Base-by-base conservation (phyloP, 2,888 invertebrate species). In the Meiosimyza decipiens region DNA sequence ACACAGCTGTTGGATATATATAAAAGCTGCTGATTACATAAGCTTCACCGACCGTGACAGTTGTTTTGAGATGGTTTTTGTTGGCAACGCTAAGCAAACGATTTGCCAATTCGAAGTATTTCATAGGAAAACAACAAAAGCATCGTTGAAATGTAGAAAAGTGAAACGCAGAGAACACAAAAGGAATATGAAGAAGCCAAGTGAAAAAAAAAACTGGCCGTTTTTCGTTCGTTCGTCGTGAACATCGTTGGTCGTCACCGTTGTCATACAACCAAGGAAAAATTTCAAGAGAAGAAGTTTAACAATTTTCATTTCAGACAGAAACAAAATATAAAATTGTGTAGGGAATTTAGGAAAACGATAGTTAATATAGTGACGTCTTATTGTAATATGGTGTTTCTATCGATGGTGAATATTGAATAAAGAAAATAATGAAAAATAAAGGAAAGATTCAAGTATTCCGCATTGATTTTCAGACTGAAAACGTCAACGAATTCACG, bases 381-480 rank as follows among this genome's bases (percentile, higher is more conserved):
- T 47, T 68, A 9, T 7, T 9, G 40, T 40, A 9, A 40, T 40
- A 9, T 7, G 40, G 40, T 40, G 64, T 51, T 64, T 51, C 28
- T 28, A 57, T 49, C 59, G 68, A n/a, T 50, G 59, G 47, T 68
- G 68, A 68, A 59, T 59, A 68, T 28, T 59, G n/a, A 16, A 11
- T 7, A 13, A 15, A 33, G 40, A 40, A 40, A 40, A 28, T 28
- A 28, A 40, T 1, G 40, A 40, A 40, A 40, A 40, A 6, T 6
- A 40, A 40, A 40, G 3, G 9, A 40, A 40, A 33, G 2, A 33
- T 40, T 40, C 51, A 50, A 52, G 64, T 51, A 18, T 51, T 40
- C 22, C 22, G 68, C 68, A 68, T 68, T 68, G 68, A 59, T 68
- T 68, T 68, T 59, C 59, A 59, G 15, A 59, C 55, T 40, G 15